These are phyloP conservation scores for Oenanthe melanoleuca DNA, from an alignment of 2,113 vertebrate species.

Conservation along the genomic window DNA sequence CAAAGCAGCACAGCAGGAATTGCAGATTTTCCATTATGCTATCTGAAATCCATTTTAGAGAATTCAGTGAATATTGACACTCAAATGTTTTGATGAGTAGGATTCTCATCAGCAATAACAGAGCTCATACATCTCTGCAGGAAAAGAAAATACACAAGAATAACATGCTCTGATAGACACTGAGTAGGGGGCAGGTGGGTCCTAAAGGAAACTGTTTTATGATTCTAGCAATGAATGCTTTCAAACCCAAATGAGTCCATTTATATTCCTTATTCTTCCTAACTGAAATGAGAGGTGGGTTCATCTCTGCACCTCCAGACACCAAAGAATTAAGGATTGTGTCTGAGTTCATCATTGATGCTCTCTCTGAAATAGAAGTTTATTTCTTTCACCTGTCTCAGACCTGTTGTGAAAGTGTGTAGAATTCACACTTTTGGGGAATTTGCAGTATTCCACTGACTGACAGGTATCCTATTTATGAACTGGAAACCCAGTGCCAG, in stretches of 20 bases:
- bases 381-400: neutral
- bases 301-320: neutral
- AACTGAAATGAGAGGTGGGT: neutral
- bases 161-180: neutral
- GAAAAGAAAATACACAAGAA: neutral
- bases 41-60: conserved; percentile 8
- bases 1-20: conserved; percentile 3
- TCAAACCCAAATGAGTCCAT: neutral
- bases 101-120: conserved; percentile 12
- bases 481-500: neutral
- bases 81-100: neutral
- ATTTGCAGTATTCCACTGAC: neutral
- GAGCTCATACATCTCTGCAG: neutral
- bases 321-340: neutral
- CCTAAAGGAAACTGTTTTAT: neutral
- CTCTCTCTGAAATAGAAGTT: neutral
- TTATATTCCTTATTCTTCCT: neutral
- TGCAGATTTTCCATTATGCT: neutral
- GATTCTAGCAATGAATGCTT: neutral
- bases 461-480: neutral
- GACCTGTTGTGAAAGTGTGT: neutral
- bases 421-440: neutral
- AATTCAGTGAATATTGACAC: neutral
- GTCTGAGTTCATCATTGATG: neutral
- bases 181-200: rapidly evolving